Evolutionary conservation across 2,888 invertebrate species (phyloP), one percentile per base, ranked within the genome.

Genomic region (Acheta domesticus): DNA sequence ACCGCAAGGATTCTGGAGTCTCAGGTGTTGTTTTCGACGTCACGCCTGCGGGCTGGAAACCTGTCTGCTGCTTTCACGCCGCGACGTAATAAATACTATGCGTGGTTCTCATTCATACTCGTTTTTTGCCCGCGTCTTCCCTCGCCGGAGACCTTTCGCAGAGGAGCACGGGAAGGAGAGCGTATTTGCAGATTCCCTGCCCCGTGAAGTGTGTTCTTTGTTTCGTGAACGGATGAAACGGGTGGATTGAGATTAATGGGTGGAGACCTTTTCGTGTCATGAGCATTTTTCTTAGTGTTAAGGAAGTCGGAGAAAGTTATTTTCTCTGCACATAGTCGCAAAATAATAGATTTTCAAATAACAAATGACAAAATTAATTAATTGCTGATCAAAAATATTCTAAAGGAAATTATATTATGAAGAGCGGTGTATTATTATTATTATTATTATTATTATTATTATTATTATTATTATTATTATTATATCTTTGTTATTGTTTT

Each of bases 381-480:
- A 8, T 36, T 36, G 2, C 4, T 23, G 8, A 36, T 36, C 8
- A 36, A 36, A 36, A 5, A 8, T 36, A 8, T 36, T 8, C 36
- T 36, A 36, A 36, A 8, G 8, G 36, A 1, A 36, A 36, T 36
- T 8, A 5, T 36, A 8, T 36, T 36, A 8, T 36, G 36, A 8
- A 36, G 36, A 5, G 8, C 8, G 8, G 36, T 8, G 36, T 8
- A 36, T 76, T 76, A 12, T 76, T 36, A 12, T 76, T 76, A 36
- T 36, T 76, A 48, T 76, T 76, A 76, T 76, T 76, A 76, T 76
- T 76, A 76, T 76, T 76, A 36, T 76, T 76, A 76, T 76, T 76
- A 36, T 36, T 76, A 76, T 76, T 76, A 76, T 76, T 76, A 76
- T 76, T 76, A 12, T 36, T 76, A 76, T 48, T 76, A 76, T 76